Percentiles rank a stretch among this genome's conserved stretches.
Conservation (phyloP, 2,113 vertebrate genomes). For the Bufo bufo region DNA sequence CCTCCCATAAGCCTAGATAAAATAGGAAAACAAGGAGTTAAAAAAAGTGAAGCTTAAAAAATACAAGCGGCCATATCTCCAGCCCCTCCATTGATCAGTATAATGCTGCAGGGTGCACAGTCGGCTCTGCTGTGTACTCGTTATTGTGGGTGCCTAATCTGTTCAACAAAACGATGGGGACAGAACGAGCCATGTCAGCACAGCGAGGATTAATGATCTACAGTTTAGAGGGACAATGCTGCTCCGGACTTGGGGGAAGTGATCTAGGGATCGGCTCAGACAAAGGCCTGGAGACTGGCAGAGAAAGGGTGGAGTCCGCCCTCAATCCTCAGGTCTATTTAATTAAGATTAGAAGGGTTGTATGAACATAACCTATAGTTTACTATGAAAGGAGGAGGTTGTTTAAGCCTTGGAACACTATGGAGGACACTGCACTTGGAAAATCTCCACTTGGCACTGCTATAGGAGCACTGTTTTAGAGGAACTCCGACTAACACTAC, state of each 20-base stretch:
- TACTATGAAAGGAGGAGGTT: not conserved
- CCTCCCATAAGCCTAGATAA: no score
- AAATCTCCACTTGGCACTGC: not conserved
- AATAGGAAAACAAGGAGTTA: no score
- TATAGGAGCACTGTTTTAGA: not conserved
- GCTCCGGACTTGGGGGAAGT: not conserved
- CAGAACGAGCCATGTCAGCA: constrained; percentile 23
- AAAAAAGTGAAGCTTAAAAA: no score
- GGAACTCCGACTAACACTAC: not conserved
- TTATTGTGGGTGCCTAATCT: not conserved
- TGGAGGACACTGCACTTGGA: not conserved
- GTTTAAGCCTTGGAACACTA: no score
- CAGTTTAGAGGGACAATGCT: not conserved
- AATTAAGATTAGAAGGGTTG: not conserved
- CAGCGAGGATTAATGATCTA: not conserved
- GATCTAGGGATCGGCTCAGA: no score
- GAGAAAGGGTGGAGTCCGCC: not conserved
- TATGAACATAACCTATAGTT: not conserved
- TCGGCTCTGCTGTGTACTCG: not conserved
- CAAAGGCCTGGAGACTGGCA: no score
- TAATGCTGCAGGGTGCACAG: not conserved
- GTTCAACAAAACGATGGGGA: constrained; percentile 10
- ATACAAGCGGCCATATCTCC: no score
- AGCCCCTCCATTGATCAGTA: not conserved
- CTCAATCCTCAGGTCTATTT: not conserved